Evolutionary conservation across 2,888 invertebrate species (phyloP).

Genomic region (Diadegma fenestrale): DNA sequence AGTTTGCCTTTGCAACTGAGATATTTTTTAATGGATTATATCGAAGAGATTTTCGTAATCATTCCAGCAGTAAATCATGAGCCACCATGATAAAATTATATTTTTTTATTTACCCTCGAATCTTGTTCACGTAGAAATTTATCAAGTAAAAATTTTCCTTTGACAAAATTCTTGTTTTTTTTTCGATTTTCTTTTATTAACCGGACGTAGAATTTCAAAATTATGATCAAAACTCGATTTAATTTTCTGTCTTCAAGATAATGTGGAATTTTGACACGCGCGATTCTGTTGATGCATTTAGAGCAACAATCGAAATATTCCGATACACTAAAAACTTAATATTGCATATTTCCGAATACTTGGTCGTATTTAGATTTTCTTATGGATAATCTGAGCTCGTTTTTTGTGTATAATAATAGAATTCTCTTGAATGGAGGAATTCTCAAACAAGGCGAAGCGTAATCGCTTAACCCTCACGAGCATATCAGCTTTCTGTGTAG

Average conservation of each 20-base stretch:
- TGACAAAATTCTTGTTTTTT: too few relatives aligned
- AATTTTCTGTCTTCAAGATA: not conserved
- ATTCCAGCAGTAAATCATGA: not conserved
- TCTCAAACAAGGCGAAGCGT: slow-evolving; percentile 52
- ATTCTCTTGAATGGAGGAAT: slow-evolving; percentile 50
- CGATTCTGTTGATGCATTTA: not conserved
- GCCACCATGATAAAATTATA: not conserved
- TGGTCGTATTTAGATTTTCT: not conserved
- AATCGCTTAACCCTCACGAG: slow-evolving; percentile 53
- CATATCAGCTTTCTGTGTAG: slow-evolving; percentile 31
- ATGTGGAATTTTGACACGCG: not conserved
- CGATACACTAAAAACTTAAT: not conserved
- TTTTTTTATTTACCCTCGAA: too few relatives aligned
- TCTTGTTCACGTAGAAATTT: too few relatives aligned
- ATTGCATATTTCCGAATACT: slow-evolving; percentile 5
- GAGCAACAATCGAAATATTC: not conserved
- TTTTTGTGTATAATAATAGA: slow-evolving; percentile 8
- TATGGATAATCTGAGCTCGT: not conserved
- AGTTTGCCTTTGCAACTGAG: not conserved
- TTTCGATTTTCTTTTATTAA: too few relatives aligned
- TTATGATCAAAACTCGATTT: too few relatives aligned
- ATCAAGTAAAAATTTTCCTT: too few relatives aligned
- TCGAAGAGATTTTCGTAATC: not conserved
- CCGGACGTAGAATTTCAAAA: too few relatives aligned
- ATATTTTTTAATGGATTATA: not conserved